These are phyloP conservation scores for Protonemura montana DNA, from an alignment of 2,888 invertebrate genomes.

Conservation along the genomic window DNA sequence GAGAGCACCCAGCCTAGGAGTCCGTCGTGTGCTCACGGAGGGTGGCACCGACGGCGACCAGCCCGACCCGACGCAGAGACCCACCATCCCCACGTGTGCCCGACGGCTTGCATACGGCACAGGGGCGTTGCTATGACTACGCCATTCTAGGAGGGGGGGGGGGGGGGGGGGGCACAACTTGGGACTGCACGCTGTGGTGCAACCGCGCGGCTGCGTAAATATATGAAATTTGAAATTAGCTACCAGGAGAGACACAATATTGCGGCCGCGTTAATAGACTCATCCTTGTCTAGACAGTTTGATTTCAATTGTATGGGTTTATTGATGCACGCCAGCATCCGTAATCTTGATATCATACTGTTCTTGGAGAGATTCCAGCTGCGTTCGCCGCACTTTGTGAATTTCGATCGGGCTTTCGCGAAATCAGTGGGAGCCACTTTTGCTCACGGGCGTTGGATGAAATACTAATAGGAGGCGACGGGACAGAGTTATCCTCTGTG, in stretches of 20 bases:
- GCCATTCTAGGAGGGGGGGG: background rate
- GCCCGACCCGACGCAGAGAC: background rate
- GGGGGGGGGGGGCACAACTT: background rate
- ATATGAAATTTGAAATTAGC: background rate
- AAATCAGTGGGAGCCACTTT: background rate
- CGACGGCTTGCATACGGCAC: constrained; percentile 33
- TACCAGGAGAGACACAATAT: background rate
- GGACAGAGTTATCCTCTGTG: background rate
- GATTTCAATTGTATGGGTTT: background rate
- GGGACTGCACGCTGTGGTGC: background rate
- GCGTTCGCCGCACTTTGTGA: background rate
- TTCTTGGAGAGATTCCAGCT: background rate
- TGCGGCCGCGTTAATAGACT: background rate
- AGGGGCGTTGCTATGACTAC: constrained; percentile 31
- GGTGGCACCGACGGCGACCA: background rate
- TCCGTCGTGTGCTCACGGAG: background rate
- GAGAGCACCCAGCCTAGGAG: background rate
- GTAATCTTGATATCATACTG: background rate
- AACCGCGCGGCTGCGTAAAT: background rate
- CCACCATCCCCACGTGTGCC: constrained; percentile 18
- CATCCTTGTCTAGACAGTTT: background rate
- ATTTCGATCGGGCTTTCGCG: background rate
- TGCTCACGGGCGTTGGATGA: background rate
- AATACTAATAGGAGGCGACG: background rate
- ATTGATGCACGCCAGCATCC: constrained; percentile 3